Conservation (phyloP, 2,797 vertebrate species). For the Acanthurus lineatus region DNA sequence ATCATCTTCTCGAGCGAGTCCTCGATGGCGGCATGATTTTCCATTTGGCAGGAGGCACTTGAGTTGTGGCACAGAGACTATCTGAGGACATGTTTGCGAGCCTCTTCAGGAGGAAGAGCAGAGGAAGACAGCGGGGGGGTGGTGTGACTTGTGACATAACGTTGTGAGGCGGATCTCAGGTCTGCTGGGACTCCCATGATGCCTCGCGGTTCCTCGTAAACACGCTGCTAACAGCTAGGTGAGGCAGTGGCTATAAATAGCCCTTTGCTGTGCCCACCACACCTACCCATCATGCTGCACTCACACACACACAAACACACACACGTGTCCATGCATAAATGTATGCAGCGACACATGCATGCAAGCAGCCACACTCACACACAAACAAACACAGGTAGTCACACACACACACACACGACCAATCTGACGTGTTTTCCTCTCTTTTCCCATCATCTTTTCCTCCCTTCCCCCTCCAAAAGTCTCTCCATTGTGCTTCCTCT, state of each 20-base stretch:
- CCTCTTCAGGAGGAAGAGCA: conserved; percentile 2
- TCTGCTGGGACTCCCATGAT: conserved; percentile 63
- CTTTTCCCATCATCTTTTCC: background rate
- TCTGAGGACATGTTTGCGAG: conserved; percentile 16
- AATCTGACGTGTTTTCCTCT: conserved; percentile 19
- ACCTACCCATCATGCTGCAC: conserved; percentile 17
- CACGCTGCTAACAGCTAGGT: conserved; percentile 58
- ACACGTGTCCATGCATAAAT: conserved; percentile 49
- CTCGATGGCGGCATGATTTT: conserved; percentile 24
- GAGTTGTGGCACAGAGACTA: conserved; percentile 20
- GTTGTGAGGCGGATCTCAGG: conserved; percentile 25
- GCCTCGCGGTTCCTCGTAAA: conserved; percentile 66
- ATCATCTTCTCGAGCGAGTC: conserved; percentile 6
- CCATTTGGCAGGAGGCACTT: conserved; percentile 21
- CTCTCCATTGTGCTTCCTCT: conserved; percentile 24
- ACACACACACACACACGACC: conserved; percentile 33
- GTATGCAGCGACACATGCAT: conserved; percentile 50
- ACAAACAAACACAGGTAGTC: conserved; percentile 49
- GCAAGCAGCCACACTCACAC: conserved; percentile 19
- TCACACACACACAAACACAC: conserved; percentile 27
- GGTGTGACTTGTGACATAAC: conserved; percentile 50
- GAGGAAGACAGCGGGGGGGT: conserved; percentile 27
- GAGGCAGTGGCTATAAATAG: conserved; percentile 73
- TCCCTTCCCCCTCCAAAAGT: background rate
- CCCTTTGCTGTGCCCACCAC: conserved; percentile 26